These are phyloP conservation scores for Rhabdomys dilectus DNA, from an alignment of 2,113 vertebrate genomes.

Conservation along the genomic window DNA sequence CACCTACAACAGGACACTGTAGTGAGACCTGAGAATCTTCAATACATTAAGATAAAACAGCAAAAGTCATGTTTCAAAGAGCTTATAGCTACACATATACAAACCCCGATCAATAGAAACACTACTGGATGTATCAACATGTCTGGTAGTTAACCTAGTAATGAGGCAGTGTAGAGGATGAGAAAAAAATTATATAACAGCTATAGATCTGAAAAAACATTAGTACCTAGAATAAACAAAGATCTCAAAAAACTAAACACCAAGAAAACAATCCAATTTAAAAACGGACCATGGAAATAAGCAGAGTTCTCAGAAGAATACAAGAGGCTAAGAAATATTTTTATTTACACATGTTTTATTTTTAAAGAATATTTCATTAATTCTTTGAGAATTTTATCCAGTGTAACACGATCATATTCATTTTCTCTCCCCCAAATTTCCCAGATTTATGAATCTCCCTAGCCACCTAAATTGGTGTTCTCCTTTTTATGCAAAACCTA, in stretches of 20 bases:
- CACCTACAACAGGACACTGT: not conserved
- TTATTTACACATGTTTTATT: not conserved
- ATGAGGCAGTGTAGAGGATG: not conserved
- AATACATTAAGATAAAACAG: not conserved
- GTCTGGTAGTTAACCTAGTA: not conserved
- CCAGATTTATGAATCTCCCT: not conserved
- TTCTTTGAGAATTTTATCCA: not conserved
- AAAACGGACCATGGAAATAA: not conserved
- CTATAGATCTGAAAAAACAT: not conserved
- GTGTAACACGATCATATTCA: not conserved
- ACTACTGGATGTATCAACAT: not conserved
- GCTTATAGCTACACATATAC: not conserved
- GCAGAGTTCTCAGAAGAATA: not conserved
- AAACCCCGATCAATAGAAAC: too few species aligned
- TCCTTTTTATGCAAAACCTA: not conserved
- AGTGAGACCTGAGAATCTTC: not conserved
- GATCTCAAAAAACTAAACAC: not conserved
- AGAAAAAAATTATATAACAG: not conserved
- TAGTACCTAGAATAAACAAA: not conserved
- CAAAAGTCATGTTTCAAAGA: not conserved
- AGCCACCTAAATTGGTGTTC: not conserved
- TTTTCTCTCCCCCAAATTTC: not conserved
- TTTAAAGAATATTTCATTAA: not conserved
- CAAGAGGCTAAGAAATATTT: not conserved
- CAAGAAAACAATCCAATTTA: not conserved